Base-by-base conservation (phyloP, 2,113 vertebrate species). In the Felis chaus region DNA sequence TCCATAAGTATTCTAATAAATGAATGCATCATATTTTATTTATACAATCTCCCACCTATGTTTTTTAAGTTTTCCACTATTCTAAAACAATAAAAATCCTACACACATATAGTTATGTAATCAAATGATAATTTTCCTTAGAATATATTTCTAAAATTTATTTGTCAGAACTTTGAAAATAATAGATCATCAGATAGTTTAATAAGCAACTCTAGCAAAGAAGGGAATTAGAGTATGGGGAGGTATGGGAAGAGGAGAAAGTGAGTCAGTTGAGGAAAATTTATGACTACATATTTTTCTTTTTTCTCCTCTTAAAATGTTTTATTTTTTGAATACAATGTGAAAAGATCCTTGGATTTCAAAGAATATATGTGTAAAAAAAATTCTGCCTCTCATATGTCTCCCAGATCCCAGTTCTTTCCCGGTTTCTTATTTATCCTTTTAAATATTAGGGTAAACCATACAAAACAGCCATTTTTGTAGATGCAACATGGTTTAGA, bases 101-200 rank as follows among this genome's bases (percentile, higher is more conserved):
- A 7, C 9, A 29, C 7, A 8, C 6, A 31, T n/a, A 13, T 79
- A 36, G 33, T 90, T 83, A 21, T 7, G 19, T 36, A 90, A 74
- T 79, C 33, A 41, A 23, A 71, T 36, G 15, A 66, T 89, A n/a
- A 41, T 55, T 66, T 94, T 87, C 48, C 45, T 91, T 79, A 74
- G 6, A 25, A 39, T 86, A 87, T 9, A 73, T 81, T 94, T n/a
- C 78, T 50, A 71, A 93, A 74, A 93, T 27, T 27, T 7, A 71
- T 87, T 92, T 84, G 13, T 69, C 39, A 74, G 18, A 87, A 48
- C 39, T 76, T 95, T 92, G 57, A 87, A 97, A 85, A 80, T 74
- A 96, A 84, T 79, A 39, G 39, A 53, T 48, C 29, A 84, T 68
- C 8, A 65, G 53, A 19, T 31, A 61, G 6, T 50, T 95, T 79